Percentiles rank a stretch among this genome's conserved stretches.
These are phyloP conservation scores for Xylophagus ater DNA, from an alignment of 2,888 invertebrate species.

Conservation along the genomic window DNA sequence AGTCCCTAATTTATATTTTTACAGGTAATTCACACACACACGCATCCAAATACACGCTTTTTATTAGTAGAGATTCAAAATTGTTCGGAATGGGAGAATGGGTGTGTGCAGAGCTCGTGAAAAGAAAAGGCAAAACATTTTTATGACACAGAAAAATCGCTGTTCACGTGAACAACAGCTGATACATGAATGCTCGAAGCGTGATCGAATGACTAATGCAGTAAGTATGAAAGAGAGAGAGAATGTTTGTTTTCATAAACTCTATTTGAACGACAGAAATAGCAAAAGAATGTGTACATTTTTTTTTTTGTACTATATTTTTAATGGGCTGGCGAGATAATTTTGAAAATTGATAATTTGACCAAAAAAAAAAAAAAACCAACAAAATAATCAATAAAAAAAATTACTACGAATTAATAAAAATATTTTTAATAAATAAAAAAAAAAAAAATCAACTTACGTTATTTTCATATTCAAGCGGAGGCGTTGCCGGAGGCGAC, in stretches of 20 bases:
- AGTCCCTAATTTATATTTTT: not conserved
- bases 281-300: slow-evolving; percentile 13
- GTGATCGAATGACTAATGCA: slow-evolving; percentile 31
- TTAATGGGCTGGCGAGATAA: not conserved
- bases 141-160: slow-evolving; percentile 28
- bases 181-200: slow-evolving; percentile 46
- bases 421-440: not conserved
- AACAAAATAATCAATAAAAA: not conserved
- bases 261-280: slow-evolving; percentile 27
- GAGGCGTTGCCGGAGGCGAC: slow-evolving; percentile 63
- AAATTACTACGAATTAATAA: not conserved
- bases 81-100: slow-evolving; percentile 9
- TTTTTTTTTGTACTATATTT: slow-evolving; percentile 8
- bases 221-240: slow-evolving; percentile 28
- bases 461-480: slow-evolving; percentile 43
- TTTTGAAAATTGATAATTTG: not conserved
- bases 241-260: slow-evolving; percentile 37
- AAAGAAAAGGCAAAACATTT: too few relatives aligned
- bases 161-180: slow-evolving; percentile 78
- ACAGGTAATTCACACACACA: too few relatives aligned
- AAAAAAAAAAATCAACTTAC: slow-evolving; percentile 27
- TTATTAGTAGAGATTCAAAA: not conserved
- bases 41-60: too few relatives aligned
- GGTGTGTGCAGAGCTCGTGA: too few relatives aligned
- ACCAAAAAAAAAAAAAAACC: not conserved